phyloP scores from a whole-genome alignment of 2,113 vertebrate species.

The Anthoscopus minutus region DNA sequence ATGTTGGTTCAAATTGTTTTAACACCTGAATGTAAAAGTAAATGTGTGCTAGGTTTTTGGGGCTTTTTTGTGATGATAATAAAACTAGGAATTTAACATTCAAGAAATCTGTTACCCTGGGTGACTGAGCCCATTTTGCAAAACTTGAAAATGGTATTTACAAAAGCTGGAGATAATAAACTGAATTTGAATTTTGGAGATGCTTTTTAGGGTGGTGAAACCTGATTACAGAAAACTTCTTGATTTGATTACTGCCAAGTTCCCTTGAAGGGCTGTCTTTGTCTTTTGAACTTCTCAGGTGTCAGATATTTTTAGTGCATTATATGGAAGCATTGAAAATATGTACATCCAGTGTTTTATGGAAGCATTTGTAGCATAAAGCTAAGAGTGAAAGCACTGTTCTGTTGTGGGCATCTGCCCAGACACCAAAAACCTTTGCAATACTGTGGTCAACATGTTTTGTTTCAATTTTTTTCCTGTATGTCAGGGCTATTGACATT shows the following conservation, averaged over 20 bases:
- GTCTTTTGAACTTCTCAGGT: neutral
- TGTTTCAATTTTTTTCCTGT: neutral
- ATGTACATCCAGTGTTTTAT: neutral
- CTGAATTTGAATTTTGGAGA: neutral
- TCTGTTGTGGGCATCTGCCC: neutral
- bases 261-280: neutral
- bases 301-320: neutral
- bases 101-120: neutral
- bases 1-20: neutral
- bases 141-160: neutral
- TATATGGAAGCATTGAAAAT: neutral
- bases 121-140: neutral
- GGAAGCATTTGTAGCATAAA: neutral
- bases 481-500: neutral
- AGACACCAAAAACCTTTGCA: neutral
- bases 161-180: neutral
- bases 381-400: neutral
- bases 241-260: neutral
- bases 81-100: neutral
- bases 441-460: conserved; percentile 3
- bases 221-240: neutral
- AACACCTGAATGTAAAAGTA: neutral
- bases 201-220: neutral
- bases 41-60: neutral
- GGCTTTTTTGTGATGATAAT: neutral